Evolutionary conservation across 2,113 vertebrate genomes (phyloP).

Genomic region (Sebastes fasciatus): DNA sequence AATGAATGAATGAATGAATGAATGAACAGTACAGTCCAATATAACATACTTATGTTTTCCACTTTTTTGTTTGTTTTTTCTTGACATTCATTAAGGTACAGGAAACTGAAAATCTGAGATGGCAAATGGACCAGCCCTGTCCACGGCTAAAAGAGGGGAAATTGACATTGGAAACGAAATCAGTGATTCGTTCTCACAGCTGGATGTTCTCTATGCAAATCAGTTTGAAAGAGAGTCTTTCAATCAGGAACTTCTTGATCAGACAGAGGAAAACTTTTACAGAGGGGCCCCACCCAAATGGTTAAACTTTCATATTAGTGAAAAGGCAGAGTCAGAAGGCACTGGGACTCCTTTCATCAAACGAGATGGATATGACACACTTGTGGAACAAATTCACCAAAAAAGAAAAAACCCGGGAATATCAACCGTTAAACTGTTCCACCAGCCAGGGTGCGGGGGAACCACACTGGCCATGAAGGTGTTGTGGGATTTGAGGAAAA

Average conservation of each 20-base stretch:
- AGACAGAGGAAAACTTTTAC: constrained; percentile 49
- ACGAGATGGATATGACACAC: constrained; percentile 21
- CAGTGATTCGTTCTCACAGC: background rate
- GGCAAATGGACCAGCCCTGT: background rate
- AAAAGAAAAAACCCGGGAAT: background rate
- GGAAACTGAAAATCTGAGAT: background rate
- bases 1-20: no score
- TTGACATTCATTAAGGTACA: background rate
- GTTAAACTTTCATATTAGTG: constrained; percentile 69
- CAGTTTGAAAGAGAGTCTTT: background rate
- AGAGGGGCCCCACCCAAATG: constrained; percentile 62
- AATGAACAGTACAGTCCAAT: background rate
- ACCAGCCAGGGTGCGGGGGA: constrained; percentile 65
- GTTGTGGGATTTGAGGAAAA: constrained; percentile 61
- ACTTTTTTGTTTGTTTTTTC: background rate
- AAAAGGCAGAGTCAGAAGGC: background rate
- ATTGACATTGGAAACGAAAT: background rate
- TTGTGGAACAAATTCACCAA: accelerated
- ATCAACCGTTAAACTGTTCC: constrained; percentile 22
- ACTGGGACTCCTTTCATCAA: constrained; percentile 30
- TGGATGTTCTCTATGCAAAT: constrained; percentile 41
- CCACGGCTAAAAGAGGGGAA: background rate
- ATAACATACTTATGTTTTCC: background rate
- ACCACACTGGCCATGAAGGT: constrained; percentile 72
- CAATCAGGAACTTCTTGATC: accelerated